Base-by-base conservation (phyloP, 2,113 vertebrate genomes). In the Philantomba maxwellii region DNA sequence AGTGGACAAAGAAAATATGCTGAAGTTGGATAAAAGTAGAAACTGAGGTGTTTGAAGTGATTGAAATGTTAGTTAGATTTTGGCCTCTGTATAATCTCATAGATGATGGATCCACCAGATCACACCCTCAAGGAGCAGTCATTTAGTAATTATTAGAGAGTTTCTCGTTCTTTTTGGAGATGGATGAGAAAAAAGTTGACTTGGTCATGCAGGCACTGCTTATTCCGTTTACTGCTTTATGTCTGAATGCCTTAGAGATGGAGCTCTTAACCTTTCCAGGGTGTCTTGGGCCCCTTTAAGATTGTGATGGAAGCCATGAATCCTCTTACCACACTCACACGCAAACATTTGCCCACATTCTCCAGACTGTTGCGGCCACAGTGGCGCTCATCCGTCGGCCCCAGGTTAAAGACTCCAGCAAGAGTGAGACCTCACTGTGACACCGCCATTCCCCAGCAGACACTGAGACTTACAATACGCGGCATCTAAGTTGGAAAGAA, bases 401-500 rank as follows among this genome's bases (percentile, higher is more conserved):
- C 26, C 53, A 28, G 36, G 19, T 57, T 28, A 53, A 58, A 75
- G 77, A 2, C 0, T 87, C 92, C 51, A 53, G 84, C 25, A 62
- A 43, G 77, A 86, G 58, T 43, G 81, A 93, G 94, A 77, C 84
- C 83, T 85, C 2, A 8, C 28, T 2, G 0, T 5, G 12, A 53
- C 12, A 12, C 17, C 47, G 1, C 91, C 87, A 0, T 0, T 0
- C 45, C 64, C 36, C 83, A 75, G 62, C 0, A 28, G 93, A 84
- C 5, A 2, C 85, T 97, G 60, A 80, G 60, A 66, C 83, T 91
- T 25, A 92, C 88, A 94, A 86, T 81, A 55, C 92, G 96, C 83
- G 96, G 96, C 80, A 80, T 90, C 87, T 58, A 2, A 98, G 97
- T 97, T 97, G 97, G 70, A 95, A 97, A 97, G 97, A 98, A 98